Conservation (phyloP, 2,113 vertebrate genomes). For the Caloenas nicobarica region DNA sequence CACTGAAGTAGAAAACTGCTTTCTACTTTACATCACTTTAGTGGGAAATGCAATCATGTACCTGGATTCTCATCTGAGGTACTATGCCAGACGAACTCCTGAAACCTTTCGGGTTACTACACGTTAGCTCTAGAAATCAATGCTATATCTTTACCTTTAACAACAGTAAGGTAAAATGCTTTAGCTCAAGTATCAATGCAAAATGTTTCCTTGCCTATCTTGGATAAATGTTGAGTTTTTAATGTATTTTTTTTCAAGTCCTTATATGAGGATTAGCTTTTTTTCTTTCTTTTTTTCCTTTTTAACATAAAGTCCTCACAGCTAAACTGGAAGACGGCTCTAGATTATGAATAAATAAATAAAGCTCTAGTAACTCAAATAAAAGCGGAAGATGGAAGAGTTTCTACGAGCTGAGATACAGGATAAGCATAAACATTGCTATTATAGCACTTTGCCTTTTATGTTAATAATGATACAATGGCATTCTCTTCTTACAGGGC, state of each 20-base stretch:
- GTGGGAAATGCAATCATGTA: background rate
- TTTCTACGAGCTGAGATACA: background rate
- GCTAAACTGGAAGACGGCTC: background rate
- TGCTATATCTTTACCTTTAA: background rate
- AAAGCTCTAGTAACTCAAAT: background rate
- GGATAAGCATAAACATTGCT: background rate
- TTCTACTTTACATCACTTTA: background rate
- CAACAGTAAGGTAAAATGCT: background rate
- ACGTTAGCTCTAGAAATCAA: background rate
- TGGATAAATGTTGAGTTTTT: background rate
- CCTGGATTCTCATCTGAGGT: background rate
- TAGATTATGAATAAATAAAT: background rate
- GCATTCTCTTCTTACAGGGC: background rate
- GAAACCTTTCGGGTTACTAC: background rate
- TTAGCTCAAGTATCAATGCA: background rate
- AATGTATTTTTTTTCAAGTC: background rate
- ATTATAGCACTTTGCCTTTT: background rate
- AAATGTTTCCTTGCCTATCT: background rate
- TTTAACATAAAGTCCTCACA: background rate
- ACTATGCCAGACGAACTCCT: background rate
- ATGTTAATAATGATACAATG: background rate
- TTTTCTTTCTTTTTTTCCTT: no score
- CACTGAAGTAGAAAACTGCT: background rate
- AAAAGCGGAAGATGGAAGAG: background rate
- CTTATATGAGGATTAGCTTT: background rate